These are phyloP conservation scores for Hermetia illucens DNA, from an alignment of 1,140 invertebrate species.

Conservation along the genomic window DNA sequence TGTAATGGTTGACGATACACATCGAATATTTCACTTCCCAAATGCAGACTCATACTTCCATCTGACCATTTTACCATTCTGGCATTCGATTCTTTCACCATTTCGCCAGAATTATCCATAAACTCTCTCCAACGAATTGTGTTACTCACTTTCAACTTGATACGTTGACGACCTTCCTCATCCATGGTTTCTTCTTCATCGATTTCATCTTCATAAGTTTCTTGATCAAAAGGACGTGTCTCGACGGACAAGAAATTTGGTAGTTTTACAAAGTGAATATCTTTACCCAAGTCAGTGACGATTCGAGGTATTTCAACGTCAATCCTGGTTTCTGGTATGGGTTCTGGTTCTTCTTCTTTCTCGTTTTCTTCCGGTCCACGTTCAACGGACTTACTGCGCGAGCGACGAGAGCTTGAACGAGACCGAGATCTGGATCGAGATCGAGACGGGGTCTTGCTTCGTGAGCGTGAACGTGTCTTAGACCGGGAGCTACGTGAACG, in stretches of 20 bases:
- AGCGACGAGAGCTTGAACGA: slow-evolving; percentile 14
- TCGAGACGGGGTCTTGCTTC: slow-evolving; percentile 20
- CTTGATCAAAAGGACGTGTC: slow-evolving; percentile 84
- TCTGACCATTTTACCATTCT: slow-evolving; percentile 95
- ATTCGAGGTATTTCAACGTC: slow-evolving; percentile 96
- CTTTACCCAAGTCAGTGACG: slow-evolving; percentile 75
- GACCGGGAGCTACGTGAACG: slow-evolving; percentile 13
- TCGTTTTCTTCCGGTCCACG: slow-evolving; percentile 42
- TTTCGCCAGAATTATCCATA: slow-evolving; percentile 71
- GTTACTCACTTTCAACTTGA: slow-evolving; percentile 93
- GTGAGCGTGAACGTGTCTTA: slow-evolving; percentile 9
- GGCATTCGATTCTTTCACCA: slow-evolving; percentile 86
- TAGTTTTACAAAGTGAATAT: slow-evolving; percentile 88
- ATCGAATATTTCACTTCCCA: slow-evolving; percentile 96
- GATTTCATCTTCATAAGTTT: slow-evolving; percentile 97
- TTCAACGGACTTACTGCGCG: slow-evolving; percentile 26
- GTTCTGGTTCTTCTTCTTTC: slow-evolving; percentile 59
- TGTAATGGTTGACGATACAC: slow-evolving; percentile 82
- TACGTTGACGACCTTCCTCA: slow-evolving; percentile 87
- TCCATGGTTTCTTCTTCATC: slow-evolving; percentile 97
- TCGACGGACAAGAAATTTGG: slow-evolving; percentile 89
- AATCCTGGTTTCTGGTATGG: slow-evolving; percentile 80
- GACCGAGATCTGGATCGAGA: slow-evolving; percentile 14
- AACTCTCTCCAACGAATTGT: slow-evolving; percentile 91
- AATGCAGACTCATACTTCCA: slow-evolving; percentile 92